phyloP scores from a whole-genome alignment of 2,888 invertebrate species.

The Pteria penguin region DNA sequence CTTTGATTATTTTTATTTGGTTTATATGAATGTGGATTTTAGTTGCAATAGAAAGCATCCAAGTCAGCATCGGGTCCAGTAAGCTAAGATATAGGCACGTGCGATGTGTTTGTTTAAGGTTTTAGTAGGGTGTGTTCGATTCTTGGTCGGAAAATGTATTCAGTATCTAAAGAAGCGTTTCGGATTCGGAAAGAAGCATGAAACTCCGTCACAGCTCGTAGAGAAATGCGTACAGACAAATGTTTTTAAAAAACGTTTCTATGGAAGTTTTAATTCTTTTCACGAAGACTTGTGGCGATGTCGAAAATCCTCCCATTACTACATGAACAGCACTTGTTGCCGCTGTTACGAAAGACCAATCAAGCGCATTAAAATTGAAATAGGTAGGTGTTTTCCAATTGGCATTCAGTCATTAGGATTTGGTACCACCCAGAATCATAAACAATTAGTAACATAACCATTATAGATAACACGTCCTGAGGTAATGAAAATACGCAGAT shows the following conservation, averaged over 20 bases:
- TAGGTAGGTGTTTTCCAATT: not conserved
- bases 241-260: not conserved
- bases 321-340: not conserved
- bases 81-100: not conserved
- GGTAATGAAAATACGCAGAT: too few relatives aligned
- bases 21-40: too few relatives aligned
- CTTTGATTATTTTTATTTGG: too few relatives aligned
- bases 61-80: too few relatives aligned
- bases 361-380: not conserved
- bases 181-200: constrained; percentile 11
- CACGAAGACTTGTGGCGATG: not conserved
- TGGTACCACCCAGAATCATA: too few relatives aligned
- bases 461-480: too few relatives aligned
- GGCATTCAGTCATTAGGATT: too few relatives aligned
- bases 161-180: constrained; percentile 3
- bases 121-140: not conserved
- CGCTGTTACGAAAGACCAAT: not conserved
- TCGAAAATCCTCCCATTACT: not conserved
- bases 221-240: constrained; percentile 10
- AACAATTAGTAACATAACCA: too few relatives aligned
- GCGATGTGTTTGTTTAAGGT: not conserved
- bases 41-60: too few relatives aligned
- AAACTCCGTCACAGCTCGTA: not conserved
- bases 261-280: too few relatives aligned
- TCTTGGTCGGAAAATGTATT: constrained; percentile 6